Conservation (phyloP, 2,888 invertebrate species). For the Pristionchus exspectatus region DNA sequence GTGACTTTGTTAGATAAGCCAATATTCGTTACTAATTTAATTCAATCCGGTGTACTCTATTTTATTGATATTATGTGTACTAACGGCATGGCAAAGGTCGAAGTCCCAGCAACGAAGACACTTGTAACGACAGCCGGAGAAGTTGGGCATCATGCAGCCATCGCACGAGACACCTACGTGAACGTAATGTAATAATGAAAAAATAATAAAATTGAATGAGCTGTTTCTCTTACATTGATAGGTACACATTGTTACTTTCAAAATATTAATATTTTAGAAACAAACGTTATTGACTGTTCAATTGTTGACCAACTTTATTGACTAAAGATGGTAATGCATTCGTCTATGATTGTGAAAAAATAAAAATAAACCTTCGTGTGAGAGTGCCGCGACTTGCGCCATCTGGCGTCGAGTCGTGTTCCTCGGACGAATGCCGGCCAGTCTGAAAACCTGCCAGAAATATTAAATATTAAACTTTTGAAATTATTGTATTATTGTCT, state of each 20-base stretch:
- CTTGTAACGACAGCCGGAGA: conserved; percentile 97
- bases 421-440: not conserved
- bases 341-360: not conserved
- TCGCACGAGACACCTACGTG: conserved; percentile 96
- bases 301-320: not conserved
- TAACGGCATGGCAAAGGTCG: conserved; percentile 91
- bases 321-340: not conserved
- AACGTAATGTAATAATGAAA: no score
- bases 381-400: not conserved
- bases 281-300: no score
- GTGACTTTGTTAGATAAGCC: no score
- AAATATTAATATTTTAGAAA: no score
- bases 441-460: not conserved
- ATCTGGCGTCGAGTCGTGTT: not conserved
- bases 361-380: not conserved
- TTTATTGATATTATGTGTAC: not conserved
- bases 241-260: no score
- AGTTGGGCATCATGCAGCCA: conserved; percentile 97
- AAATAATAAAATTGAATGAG: no score
- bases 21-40: no score
- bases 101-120: conserved; percentile 99
- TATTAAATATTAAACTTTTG: no score
- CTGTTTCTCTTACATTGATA: not conserved
- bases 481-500: no score
- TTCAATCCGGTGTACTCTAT: not conserved